These are phyloP conservation scores for Mastomys coucha DNA, from an alignment of 2,113 vertebrate genomes.

Conservation along the genomic window DNA sequence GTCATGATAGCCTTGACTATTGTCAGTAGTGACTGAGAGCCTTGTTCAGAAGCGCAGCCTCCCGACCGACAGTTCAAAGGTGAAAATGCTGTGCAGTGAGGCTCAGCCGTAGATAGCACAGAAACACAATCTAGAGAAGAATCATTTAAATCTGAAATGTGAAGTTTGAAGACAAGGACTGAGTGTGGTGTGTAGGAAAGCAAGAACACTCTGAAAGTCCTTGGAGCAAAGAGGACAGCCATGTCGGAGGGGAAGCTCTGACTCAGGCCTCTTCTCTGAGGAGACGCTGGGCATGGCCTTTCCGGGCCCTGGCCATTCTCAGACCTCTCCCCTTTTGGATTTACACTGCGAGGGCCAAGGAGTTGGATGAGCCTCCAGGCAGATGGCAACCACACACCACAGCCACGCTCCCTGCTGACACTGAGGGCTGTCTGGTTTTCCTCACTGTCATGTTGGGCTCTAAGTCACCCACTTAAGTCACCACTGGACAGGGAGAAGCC, in stretches of 20 bases:
- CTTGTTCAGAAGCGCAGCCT: neutral
- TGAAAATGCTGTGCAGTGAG: neutral
- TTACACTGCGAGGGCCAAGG: neutral
- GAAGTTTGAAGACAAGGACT: neutral
- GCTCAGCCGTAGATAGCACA: neutral
- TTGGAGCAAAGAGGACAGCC: neutral
- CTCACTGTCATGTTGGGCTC: conserved; percentile 72
- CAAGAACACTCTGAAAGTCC: neutral
- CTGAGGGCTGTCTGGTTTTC: conserved; percentile 66
- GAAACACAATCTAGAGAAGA: neutral
- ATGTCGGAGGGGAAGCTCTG: neutral
- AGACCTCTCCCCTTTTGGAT: conserved; percentile 33
- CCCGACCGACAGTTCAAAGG: neutral
- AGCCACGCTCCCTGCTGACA: conserved; percentile 41
- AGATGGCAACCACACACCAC: conserved; percentile 55
- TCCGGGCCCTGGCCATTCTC: neutral
- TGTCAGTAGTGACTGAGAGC: neutral
- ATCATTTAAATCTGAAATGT: neutral
- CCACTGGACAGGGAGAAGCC: conserved; percentile 63
- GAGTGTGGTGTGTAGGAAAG: neutral
- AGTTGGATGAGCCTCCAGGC: conserved; percentile 28
- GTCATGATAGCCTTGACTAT: neutral
- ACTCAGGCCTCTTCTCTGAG: neutral
- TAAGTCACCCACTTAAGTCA: conserved; percentile 75
- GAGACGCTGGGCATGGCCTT: neutral